Base-by-base conservation (phyloP, 2,888 invertebrate species). In the Pristionchus fissidentatus region DNA sequence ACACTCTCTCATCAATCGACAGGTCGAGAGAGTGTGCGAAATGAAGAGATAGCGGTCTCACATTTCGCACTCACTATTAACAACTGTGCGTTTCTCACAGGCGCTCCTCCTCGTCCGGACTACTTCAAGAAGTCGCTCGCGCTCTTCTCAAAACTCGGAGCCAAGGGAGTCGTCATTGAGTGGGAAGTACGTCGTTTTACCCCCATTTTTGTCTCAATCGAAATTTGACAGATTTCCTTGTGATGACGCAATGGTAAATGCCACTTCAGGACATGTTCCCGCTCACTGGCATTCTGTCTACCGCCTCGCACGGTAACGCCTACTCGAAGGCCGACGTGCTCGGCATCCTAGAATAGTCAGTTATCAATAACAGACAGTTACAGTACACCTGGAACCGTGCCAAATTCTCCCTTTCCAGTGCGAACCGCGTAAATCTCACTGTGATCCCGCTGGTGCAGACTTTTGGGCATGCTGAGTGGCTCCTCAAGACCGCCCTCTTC, bases 401-500 rank as follows among this genome's bases (percentile, higher is more conserved):
- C 57, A 57, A 57, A 57, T 57, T 26, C 57, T 73, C 29, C 62
- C 32, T 38, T 73, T 88, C 75, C 38, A 89, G 89, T 83, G 94
- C 94, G 83, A 94, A 94, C 26, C 62, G 73, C 3, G n/a, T 85
- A 22, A 86, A 86, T 29, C 93, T 96, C 0, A 94, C 94, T 85
- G 95, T 95, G 0, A 95, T 96, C 88, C 96, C 96, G 0, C 93
- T 96, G 70, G 93, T 96, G 10, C 96, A 96, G 93, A 96, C 96
- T 0, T 96, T 96, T 92, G 96, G 96, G 0, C 96, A 96, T 92
- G 93, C 96, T 93, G 96, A 96, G 92, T 95, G 95, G 93, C 94
- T 95, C 0, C 93, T 96, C 77, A 96, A 96, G 91, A 93, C 95
- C 32, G 93, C 94, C 46, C 93, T 95, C 83, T 96, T 95, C 90